Evolutionary conservation across 1,140 invertebrate species (phyloP).

Genomic region (Drosophila trapezifrons): DNA sequence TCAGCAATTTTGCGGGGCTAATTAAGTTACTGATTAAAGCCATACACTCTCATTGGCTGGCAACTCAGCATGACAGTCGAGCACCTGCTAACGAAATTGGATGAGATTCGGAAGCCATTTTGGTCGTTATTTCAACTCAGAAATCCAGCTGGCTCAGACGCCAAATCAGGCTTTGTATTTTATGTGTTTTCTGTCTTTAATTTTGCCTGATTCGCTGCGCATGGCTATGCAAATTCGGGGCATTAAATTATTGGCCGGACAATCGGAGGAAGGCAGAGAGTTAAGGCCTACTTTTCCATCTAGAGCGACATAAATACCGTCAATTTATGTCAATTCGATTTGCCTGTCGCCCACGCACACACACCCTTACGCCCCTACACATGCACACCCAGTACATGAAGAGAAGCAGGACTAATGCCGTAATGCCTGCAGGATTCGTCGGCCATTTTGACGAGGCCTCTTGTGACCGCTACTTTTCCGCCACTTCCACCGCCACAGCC

Average conservation of each 20-base stretch:
- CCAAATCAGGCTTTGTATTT: conserved; percentile 25
- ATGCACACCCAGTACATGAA: not conserved
- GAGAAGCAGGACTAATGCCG: conserved; percentile 45
- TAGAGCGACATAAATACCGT: conserved; percentile 49
- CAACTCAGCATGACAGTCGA: conserved; percentile 18
- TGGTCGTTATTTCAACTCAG: not conserved
- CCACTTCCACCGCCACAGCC: conserved; percentile 12
- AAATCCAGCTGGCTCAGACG: conserved; percentile 6
- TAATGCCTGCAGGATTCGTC: conserved; percentile 59
- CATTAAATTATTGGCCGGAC: conserved; percentile 40
- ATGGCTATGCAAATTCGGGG: conserved; percentile 31
- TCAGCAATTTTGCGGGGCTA: conserved; percentile 21
- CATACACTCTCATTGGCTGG: not conserved
- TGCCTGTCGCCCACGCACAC: conserved; percentile 32
- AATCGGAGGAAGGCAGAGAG: conserved; percentile 12
- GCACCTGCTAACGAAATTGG: conserved; percentile 10
- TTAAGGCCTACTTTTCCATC: conserved; percentile 47
- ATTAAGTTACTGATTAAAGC: conserved; percentile 33
- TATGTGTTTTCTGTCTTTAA: conserved; percentile 25
- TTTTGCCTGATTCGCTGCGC: conserved; percentile 29
- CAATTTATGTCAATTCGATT: conserved; percentile 80
- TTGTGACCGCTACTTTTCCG: conserved; percentile 41
- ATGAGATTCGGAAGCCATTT: conserved; percentile 3
- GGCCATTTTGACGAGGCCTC: conserved; percentile 63
- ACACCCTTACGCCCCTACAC: not conserved